Conservation (phyloP, 2,888 invertebrate genomes). For the Cynaeus angustus region DNA sequence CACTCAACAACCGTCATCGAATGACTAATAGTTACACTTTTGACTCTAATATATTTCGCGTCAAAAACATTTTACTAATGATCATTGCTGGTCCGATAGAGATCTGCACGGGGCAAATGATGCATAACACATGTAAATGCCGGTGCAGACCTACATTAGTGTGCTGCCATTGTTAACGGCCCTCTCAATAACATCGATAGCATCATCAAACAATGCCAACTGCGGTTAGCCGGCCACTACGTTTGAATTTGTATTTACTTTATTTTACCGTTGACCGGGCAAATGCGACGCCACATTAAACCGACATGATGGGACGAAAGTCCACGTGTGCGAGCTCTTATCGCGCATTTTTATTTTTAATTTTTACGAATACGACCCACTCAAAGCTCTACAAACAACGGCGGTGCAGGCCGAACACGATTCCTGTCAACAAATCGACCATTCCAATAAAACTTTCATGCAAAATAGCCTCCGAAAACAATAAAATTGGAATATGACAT, state of each 20-base stretch:
- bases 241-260: conserved; percentile 67
- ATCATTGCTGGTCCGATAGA: conserved; percentile 61
- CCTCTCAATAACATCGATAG: conserved; percentile 69
- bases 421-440: conserved; percentile 28
- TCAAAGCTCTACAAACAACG: conserved; percentile 13
- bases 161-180: conserved; percentile 63
- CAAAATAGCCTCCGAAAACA: conserved; percentile 30
- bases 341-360: conserved; percentile 32
- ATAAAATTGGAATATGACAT: conserved; percentile 33
- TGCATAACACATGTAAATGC: conserved; percentile 65
- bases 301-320: conserved; percentile 2
- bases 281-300: conserved; percentile 47
- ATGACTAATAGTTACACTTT: conserved; percentile 66
- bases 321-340: conserved; percentile 14
- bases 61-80: conserved; percentile 68
- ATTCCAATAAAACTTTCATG: conserved; percentile 38
- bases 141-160: conserved; percentile 62
- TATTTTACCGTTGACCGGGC: conserved; percentile 62
- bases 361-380: conserved; percentile 25
- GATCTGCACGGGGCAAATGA: conserved; percentile 62
- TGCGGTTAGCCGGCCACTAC: conserved; percentile 66
- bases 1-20: conserved; percentile 61
- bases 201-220: conserved; percentile 69
- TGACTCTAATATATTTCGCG: conserved; percentile 64
- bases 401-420: background rate